These are phyloP conservation scores for Hassar affinis DNA, from an alignment of 2,113 vertebrate species.

Conservation along the genomic window DNA sequence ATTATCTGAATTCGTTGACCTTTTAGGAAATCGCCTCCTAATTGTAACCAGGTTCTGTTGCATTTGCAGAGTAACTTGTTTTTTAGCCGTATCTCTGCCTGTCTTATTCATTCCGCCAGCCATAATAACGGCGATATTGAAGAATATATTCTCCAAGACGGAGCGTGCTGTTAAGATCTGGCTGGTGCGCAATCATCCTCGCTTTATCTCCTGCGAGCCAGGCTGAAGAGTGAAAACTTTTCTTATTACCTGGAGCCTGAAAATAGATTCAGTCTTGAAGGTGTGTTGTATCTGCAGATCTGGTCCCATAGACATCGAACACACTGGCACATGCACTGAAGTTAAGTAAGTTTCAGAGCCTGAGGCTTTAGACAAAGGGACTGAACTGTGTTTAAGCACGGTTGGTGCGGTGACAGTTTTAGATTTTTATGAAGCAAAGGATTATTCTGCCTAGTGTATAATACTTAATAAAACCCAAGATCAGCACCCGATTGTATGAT, in stretches of 20 bases:
- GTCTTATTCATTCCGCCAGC: slow-evolving; percentile 38
- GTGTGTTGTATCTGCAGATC: slow-evolving; percentile 64
- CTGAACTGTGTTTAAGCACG: slow-evolving; percentile 68
- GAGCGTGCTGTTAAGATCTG: slow-evolving; percentile 52
- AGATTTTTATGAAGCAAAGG: slow-evolving; percentile 64
- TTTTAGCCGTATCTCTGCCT: slow-evolving; percentile 64
- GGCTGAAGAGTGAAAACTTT: slow-evolving; percentile 71
- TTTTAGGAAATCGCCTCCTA: slow-evolving; percentile 98
- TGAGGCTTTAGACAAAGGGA: slow-evolving; percentile 60
- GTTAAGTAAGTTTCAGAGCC: slow-evolving; percentile 72
- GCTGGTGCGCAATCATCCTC: slow-evolving; percentile 60
- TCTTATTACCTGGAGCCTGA: slow-evolving; percentile 73
- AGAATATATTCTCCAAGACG: slow-evolving; percentile 45
- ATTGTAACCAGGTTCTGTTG: slow-evolving; percentile 90
- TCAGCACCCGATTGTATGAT: slow-evolving; percentile 28
- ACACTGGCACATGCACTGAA: slow-evolving; percentile 72
- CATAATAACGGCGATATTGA: slow-evolving; percentile 77
- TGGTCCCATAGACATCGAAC: slow-evolving; percentile 57
- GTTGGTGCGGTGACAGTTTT: slow-evolving; percentile 72
- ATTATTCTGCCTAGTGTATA: slow-evolving; percentile 35
- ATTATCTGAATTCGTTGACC: slow-evolving; percentile 99
- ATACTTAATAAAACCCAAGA: slow-evolving; percentile 45
- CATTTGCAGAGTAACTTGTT: slow-evolving; percentile 88
- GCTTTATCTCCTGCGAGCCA: slow-evolving; percentile 69
- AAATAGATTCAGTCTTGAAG: slow-evolving; percentile 69